Conservation (phyloP, 2,888 invertebrate genomes). For the Nasonia oneida region DNA sequence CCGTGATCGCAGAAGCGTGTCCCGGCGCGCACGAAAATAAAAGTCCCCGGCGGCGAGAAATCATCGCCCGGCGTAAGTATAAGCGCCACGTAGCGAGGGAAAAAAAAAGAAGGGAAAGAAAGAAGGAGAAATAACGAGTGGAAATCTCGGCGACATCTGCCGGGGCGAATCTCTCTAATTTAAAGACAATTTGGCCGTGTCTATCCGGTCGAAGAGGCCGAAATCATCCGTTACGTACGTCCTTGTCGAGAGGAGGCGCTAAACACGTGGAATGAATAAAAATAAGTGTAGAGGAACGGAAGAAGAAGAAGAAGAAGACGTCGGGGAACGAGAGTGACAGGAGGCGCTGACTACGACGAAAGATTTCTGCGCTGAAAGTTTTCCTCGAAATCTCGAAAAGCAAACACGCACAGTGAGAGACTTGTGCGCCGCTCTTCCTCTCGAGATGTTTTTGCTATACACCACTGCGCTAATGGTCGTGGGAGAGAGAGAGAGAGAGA, state of each 20-base stretch:
- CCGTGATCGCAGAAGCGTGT: conserved; percentile 24
- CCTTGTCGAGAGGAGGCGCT: conserved; percentile 8
- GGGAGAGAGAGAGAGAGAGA: conserved; percentile 1
- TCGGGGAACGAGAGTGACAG: conserved; percentile 26
- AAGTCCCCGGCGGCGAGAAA: conserved; percentile 42
- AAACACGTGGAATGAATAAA: conserved; percentile 61
- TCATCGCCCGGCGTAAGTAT: conserved; percentile 19
- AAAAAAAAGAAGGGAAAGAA: conserved; percentile 1
- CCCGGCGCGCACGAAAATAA: conserved; percentile 21
- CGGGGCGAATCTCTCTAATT: conserved; percentile 53
- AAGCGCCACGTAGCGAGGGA: neutral
- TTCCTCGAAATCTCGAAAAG: conserved; percentile 59
- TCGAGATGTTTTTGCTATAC: neutral
- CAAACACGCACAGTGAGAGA: conserved; percentile 38
- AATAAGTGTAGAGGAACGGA: conserved; percentile 43
- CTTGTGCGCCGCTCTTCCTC: neutral
- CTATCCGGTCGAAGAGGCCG: neutral
- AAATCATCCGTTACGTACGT: conserved; percentile 32
- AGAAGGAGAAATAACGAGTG: neutral
- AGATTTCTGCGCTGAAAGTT: conserved; percentile 54
- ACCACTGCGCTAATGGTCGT: neutral
- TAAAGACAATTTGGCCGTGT: conserved; percentile 48
- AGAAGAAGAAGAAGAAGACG: conserved; percentile 8
- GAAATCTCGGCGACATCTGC: conserved; percentile 10
- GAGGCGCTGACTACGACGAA: conserved; percentile 34